phyloP scores from a whole-genome alignment of 1,140 invertebrate genomes.

The Sminthurides bifidus region DNA sequence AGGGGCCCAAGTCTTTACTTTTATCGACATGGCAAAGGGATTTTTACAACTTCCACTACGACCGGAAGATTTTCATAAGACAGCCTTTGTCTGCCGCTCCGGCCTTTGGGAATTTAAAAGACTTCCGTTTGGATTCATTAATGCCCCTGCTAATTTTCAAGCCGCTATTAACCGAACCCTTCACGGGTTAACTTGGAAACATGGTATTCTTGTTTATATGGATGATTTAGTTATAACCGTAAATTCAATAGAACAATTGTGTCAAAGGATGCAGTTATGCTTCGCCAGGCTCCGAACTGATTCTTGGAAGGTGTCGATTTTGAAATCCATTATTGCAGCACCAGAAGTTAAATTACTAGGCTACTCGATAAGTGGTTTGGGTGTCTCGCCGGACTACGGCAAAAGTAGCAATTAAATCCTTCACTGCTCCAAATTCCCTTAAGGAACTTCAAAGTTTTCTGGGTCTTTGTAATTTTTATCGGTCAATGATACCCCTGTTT shows the following conservation, averaged over 20 bases:
- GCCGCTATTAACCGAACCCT: not conserved
- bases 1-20: not conserved
- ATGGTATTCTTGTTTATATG: not conserved
- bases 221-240: not conserved
- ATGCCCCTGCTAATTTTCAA: not conserved
- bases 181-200: not conserved
- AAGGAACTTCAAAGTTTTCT: not conserved
- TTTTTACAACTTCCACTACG: conserved; percentile 5
- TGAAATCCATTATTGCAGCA: not conserved
- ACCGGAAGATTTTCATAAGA: not conserved
- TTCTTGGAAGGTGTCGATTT: not conserved
- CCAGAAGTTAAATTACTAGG: not conserved
- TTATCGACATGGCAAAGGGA: not conserved
- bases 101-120: not conserved
- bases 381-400: not conserved
- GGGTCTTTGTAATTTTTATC: not conserved
- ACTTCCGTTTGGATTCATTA: conserved; percentile 2
- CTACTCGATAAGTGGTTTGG: not conserved
- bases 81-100: not conserved
- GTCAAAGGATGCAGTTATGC: not conserved
- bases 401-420: not conserved
- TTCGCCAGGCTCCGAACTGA: not conserved
- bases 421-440: not conserved
- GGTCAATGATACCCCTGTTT: not conserved
- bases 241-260: not conserved